Evolutionary conservation across 2,888 invertebrate genomes (phyloP).

Genomic region (Altica lythri): DNA sequence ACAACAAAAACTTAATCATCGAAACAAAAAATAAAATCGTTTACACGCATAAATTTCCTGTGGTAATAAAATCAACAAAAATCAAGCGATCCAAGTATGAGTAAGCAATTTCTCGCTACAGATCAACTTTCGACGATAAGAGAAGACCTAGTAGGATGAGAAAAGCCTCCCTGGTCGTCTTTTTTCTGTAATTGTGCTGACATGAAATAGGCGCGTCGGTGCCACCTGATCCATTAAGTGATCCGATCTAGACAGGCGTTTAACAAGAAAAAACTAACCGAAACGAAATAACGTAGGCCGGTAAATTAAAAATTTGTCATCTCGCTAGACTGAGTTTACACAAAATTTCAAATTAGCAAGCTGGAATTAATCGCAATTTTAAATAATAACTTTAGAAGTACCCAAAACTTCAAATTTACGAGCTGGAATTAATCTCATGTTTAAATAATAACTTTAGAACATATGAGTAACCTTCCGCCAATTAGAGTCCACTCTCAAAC

Average conservation of each 20-base stretch:
- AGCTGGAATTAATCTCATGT: no score
- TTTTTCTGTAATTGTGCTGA: conserved; percentile 49
- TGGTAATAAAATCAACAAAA: conserved; percentile 4
- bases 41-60: conserved; percentile 1
- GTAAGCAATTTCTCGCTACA: conserved; percentile 11
- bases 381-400: no score
- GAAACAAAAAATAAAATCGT: conserved; percentile 15
- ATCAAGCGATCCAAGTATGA: conserved; percentile 7
- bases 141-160: conserved; percentile 7
- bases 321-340: no score
- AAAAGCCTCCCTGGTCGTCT: conserved; percentile 26
- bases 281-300: background rate
- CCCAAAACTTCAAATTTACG: no score
- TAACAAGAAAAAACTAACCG: conserved; percentile 13
- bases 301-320: no score
- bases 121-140: background rate
- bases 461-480: no score
- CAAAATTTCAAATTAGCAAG: no score
- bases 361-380: no score
- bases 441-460: no score
- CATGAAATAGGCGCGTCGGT: conserved; percentile 50
- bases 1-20: no score
- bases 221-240: conserved; percentile 53
- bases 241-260: conserved; percentile 28
- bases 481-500: no score